A percentile compares a stretch with the other conserved stretches of the same genome.
phyloP scores from a whole-genome alignment of 1,140 invertebrate species.

The Brachionus koreanus region DNA sequence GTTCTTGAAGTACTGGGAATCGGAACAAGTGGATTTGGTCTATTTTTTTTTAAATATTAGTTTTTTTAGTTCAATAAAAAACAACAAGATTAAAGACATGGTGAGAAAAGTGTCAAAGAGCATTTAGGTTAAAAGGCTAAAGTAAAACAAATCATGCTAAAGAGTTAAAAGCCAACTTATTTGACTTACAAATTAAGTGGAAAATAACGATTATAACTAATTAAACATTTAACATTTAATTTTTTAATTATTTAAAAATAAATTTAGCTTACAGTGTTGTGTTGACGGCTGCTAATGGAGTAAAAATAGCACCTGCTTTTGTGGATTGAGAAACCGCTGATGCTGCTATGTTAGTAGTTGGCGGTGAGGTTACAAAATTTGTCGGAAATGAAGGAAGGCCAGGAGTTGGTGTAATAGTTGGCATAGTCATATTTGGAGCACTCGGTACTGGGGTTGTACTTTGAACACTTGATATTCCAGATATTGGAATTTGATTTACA shows the following conservation, averaged over 20 bases:
- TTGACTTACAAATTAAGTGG: conserved; percentile 6
- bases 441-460: not conserved
- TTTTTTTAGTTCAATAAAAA: not conserved
- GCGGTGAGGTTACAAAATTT: not conserved
- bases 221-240: not conserved
- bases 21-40: conserved; percentile 19
- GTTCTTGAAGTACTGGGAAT: not conserved
- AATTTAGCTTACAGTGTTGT: not conserved
- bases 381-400: not conserved
- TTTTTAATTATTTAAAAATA: not conserved
- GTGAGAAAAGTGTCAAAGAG: not conserved
- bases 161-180: not conserved
- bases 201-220: conserved; percentile 33
- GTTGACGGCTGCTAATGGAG: not conserved
- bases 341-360: not conserved
- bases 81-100: not conserved
- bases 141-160: not conserved
- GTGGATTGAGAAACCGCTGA: not conserved
- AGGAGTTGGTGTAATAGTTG: not conserved
- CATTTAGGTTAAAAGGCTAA: not conserved
- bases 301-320: not conserved
- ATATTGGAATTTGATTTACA: conserved; percentile 1
- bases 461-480: not conserved
- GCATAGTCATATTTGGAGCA: not conserved
- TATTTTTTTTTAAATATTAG: not conserved